Conservation (phyloP, 2,888 invertebrate genomes). For the Heliconius cydno region DNA sequence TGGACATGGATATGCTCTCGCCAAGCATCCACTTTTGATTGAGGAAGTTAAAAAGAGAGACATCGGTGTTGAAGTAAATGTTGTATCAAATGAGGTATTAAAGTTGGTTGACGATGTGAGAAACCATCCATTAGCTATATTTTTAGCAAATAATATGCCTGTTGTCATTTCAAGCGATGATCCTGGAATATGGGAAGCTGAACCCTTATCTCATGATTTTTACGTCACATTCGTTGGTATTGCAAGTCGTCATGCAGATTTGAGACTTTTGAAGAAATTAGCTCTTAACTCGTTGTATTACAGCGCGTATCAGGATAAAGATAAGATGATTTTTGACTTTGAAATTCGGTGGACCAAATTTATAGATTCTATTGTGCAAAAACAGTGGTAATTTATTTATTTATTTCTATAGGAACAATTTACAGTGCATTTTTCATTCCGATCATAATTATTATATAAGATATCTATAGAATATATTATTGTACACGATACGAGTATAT, state of each 20-base stretch:
- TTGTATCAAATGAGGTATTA: slow-evolving; percentile 90
- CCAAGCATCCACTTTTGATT: slow-evolving; percentile 88
- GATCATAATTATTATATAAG: background rate
- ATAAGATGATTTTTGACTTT: slow-evolving; percentile 67
- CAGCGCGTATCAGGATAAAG: slow-evolving; percentile 82
- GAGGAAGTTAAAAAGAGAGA: slow-evolving; percentile 82
- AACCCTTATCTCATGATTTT: slow-evolving; percentile 87
- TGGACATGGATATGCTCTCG: slow-evolving; percentile 89
- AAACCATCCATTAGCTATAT: slow-evolving; percentile 88
- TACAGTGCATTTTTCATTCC: background rate
- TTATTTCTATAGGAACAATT: background rate
- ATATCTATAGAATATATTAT: background rate
- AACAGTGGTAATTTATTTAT: slow-evolving; percentile 52
- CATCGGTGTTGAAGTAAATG: slow-evolving; percentile 90
- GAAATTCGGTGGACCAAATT: slow-evolving; percentile 74
- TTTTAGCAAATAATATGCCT: slow-evolving; percentile 87
- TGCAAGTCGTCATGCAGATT: slow-evolving; percentile 86
- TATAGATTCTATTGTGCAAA: slow-evolving; percentile 61
- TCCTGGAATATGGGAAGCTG: slow-evolving; percentile 89
- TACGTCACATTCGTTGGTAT: slow-evolving; percentile 91
- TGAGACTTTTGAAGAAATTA: slow-evolving; percentile 88
- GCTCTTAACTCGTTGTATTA: slow-evolving; percentile 89
- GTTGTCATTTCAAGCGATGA: slow-evolving; percentile 91
- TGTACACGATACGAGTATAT: background rate
- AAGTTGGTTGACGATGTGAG: slow-evolving; percentile 87